phyloP scores from a whole-genome alignment of 2,797 vertebrate species.

The Bovichtus diacanthus region DNA sequence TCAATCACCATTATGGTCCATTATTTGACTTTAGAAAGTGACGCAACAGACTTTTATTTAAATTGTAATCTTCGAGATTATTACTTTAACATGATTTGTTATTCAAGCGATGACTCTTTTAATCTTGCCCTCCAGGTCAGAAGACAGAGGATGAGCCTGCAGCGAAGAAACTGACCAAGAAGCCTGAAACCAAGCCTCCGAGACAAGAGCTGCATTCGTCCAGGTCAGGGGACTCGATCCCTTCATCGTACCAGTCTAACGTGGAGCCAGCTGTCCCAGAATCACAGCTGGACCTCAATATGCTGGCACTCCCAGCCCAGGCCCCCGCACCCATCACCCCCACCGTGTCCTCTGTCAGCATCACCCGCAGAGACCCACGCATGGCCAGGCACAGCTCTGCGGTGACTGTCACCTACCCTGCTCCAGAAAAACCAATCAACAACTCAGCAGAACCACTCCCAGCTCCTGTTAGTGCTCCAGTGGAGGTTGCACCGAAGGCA shows the following conservation, averaged over 20 bases:
- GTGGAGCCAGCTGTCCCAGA: constrained; percentile 71
- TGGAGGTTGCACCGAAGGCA: constrained; percentile 64
- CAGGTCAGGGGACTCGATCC: constrained; percentile 58
- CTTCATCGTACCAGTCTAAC: constrained; percentile 56
- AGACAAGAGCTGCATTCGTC: constrained; percentile 82
- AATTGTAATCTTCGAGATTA: too few species aligned
- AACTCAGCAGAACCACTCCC: constrained; percentile 44
- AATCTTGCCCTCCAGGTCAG: constrained; percentile 85
- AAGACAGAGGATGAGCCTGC: constrained; percentile 91
- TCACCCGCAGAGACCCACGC: constrained; percentile 94
- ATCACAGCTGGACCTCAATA: constrained; percentile 66
- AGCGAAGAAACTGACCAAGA: constrained; percentile 90
- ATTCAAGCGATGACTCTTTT: not conserved
- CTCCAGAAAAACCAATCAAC: constrained; percentile 66
- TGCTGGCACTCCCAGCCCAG: constrained; percentile 58
- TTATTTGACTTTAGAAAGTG: too few species aligned
- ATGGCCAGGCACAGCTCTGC: constrained; percentile 85
- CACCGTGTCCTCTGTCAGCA: constrained; percentile 87
- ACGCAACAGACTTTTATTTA: too few species aligned
- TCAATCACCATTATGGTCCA: too few species aligned
- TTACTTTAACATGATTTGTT: not conserved
- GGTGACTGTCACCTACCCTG: constrained; percentile 36
- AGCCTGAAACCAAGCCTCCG: constrained; percentile 82
- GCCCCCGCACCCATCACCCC: constrained; percentile 59
- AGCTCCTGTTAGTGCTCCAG: constrained; percentile 53